Percentiles rank a stretch among this genome's conserved stretches.
These are phyloP conservation scores for Palythoa caribaeorum DNA, from an alignment of 92 coral and sea anemone genomes.

Conservation along the genomic window DNA sequence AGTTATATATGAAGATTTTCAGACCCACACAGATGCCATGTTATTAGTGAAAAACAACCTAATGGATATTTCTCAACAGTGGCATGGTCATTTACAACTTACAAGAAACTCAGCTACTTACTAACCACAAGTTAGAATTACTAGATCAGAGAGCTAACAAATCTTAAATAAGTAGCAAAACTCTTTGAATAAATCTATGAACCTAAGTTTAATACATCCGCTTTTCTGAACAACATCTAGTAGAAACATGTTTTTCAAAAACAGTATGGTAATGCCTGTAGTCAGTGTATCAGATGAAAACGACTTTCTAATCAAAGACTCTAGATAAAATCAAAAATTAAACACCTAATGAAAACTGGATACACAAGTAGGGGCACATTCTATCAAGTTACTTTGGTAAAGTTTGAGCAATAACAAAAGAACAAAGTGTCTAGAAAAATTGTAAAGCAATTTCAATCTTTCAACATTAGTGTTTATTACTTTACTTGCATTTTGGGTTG, in stretches of 20 bases:
- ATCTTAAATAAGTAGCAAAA: no score
- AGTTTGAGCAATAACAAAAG: neutral
- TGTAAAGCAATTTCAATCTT: neutral
- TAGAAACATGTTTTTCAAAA: neutral
- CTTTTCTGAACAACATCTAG: constrained; percentile 5
- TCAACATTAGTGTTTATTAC: neutral
- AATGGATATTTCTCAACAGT: neutral
- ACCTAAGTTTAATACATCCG: neutral
- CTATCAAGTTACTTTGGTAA: neutral
- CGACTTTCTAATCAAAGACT: neutral
- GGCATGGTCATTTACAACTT: neutral
- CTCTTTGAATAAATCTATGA: neutral
- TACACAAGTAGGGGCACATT: neutral
- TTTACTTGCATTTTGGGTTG: neutral
- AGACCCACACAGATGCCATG: constrained; percentile 41
- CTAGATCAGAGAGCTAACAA: neutral
- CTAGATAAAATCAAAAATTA: neutral
- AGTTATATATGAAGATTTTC: constrained; percentile 47
- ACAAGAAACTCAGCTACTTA: neutral
- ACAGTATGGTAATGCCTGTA: neutral
- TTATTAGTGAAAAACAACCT: constrained; percentile 28
- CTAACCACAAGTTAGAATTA: neutral
- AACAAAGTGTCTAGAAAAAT: neutral
- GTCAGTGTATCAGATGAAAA: neutral
- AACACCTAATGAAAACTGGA: neutral